Evolutionary conservation across 2,797 vertebrate species (phyloP), one percentile per base, ranked within the genome.

Genomic region (Sylvia borin): DNA sequence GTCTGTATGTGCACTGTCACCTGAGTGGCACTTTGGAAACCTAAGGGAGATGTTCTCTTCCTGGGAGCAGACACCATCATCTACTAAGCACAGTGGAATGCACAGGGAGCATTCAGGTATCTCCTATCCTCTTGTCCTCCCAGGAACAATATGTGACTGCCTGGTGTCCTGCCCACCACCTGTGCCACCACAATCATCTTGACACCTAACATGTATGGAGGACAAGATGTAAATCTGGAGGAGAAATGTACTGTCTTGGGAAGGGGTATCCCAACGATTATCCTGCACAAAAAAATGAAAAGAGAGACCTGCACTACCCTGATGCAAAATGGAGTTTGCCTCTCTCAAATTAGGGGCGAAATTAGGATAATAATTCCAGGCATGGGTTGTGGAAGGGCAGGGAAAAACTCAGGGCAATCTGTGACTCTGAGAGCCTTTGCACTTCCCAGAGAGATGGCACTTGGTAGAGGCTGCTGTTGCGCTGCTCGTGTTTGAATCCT

Each of bases 51-150:
- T 25, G 13, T 11, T 34, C 4, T 75, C 10, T 72, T 57, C 32
- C 36, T 32, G 34, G 15, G 2, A 87, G 17, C 19, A 78, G 20
- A 53, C 34, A 8, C 13, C 11, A 77, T 12, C 45, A 14, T 26
- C 31, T 73, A 5, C 43, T 32, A 74, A 80, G 31, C 31, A 16
- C 0, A 0, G 16, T 15, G 34, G 40, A 61, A 34, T 67, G 15
- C 38, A 42, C 1, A 10, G 24, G 19, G 11, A 62, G 40, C 19
- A 29, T 54, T 22, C 24, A 24, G 13, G 6, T 11, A 11, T 38
- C 36, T 48, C 45, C 34, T 22, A 8, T 21, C 11, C 20, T 53
- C 10, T 21, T n/a, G 8, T 43, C 12, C 48, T 31, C 34, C 12
- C 34, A 53, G 47, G 3, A 68, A 14, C 26, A 50, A 3, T 27